Conservation (phyloP, 1,140 invertebrate genomes). For the Oryctes rhinoceros region DNA sequence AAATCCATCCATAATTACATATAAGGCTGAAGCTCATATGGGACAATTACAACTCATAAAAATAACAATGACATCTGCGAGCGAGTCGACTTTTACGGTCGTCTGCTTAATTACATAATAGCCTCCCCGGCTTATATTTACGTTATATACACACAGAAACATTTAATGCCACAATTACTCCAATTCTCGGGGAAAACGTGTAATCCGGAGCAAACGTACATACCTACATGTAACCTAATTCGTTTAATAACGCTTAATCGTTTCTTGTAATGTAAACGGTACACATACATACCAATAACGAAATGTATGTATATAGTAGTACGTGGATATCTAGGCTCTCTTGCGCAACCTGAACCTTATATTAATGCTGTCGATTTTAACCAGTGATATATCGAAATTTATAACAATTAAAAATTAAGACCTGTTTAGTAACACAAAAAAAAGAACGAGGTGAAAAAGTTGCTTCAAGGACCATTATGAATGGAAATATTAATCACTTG, state of each 20-base stretch:
- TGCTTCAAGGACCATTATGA: neutral
- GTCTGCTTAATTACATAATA: slow-evolving; percentile 20
- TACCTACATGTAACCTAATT: slow-evolving; percentile 22
- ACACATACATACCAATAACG: neutral
- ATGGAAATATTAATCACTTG: neutral
- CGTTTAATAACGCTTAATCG: slow-evolving; percentile 9
- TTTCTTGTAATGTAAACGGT: neutral
- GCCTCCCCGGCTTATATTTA: neutral
- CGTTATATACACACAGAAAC: slow-evolving; percentile 1
- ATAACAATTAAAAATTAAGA: neutral
- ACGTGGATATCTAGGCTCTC: too few species aligned
- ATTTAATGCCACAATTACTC: slow-evolving; percentile 9
- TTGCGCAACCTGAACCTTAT: too few species aligned
- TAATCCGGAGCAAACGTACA: neutral
- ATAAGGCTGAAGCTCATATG: neutral
- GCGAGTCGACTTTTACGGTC: neutral
- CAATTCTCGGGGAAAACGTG: neutral
- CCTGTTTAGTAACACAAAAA: neutral
- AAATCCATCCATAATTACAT: neutral
- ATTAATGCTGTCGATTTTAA: neutral
- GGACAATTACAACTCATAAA: slow-evolving; percentile 21
- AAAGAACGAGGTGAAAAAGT: neutral
- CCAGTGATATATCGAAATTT: neutral
- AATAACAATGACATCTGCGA: slow-evolving; percentile 25
- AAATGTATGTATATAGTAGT: neutral